Evolutionary conservation across 2,113 vertebrate genomes (phyloP).

Genomic region (Centropus bengalensis): DNA sequence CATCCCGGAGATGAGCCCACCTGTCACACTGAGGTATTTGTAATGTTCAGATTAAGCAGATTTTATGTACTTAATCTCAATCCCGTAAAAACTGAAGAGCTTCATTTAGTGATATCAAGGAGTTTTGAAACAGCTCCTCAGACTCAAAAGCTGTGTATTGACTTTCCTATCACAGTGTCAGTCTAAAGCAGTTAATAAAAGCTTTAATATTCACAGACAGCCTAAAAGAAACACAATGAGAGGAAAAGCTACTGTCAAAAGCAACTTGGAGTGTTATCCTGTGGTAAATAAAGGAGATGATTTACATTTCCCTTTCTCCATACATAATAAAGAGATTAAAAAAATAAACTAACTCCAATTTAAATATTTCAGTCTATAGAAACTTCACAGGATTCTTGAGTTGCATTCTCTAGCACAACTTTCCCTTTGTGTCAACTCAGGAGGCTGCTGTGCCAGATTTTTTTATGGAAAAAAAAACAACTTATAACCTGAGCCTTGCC

Average conservation of each 20-base stretch:
- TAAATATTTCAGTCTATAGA: background rate
- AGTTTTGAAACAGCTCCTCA: background rate
- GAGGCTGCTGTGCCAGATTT: background rate
- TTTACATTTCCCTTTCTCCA: too few relatives aligned
- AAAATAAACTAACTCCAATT: background rate
- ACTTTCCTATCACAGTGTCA: background rate
- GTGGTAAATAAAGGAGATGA: background rate
- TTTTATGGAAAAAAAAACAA: background rate
- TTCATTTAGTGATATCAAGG: background rate
- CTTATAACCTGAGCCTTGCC: background rate
- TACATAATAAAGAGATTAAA: background rate
- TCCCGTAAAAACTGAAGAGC: background rate
- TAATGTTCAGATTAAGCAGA: background rate
- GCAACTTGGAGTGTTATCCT: background rate
- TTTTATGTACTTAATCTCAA: background rate
- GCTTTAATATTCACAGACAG: background rate
- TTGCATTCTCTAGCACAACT: background rate
- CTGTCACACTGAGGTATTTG: background rate
- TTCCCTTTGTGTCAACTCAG: background rate
- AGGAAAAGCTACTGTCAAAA: background rate
- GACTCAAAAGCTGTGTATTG: background rate
- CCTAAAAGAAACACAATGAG: background rate
- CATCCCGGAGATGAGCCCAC: background rate
- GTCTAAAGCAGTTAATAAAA: background rate
- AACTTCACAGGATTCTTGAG: background rate